phyloP scores from a whole-genome alignment of 2,113 vertebrate species.

The Guaruba guarouba region DNA sequence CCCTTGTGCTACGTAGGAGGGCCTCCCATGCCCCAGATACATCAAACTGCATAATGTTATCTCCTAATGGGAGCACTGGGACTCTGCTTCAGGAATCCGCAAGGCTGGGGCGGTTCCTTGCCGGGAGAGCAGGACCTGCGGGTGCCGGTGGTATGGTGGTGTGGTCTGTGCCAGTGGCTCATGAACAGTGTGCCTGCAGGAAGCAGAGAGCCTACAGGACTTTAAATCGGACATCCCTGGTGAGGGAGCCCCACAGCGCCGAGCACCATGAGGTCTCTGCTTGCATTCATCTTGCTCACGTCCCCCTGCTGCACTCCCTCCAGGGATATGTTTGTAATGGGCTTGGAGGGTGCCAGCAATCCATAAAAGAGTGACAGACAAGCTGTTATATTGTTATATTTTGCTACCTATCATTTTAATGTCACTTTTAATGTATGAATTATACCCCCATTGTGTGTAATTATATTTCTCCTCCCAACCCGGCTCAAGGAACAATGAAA shows the following conservation, averaged over 20 bases:
- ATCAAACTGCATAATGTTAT: conserved; percentile 27
- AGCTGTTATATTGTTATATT: conserved; percentile 48
- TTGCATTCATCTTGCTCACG: background rate
- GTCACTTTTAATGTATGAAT: conserved; percentile 58
- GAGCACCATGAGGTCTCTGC: background rate
- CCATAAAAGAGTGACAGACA: conserved; percentile 19
- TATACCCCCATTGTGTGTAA: conserved; percentile 64
- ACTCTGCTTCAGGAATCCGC: background rate
- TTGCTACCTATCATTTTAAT: conserved; percentile 56
- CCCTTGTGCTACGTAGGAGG: background rate
- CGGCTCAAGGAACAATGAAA: conserved; percentile 44
- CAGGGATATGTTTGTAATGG: background rate
- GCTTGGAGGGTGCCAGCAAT: conserved; percentile 42
- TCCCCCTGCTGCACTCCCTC: background rate
- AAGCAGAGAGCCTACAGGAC: background rate
- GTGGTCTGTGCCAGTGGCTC: background rate
- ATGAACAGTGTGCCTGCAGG: fast-evolving
- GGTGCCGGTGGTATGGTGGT: background rate
- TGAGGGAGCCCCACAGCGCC: background rate
- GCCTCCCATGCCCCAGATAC: conserved; percentile 39
- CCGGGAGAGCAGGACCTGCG: fast-evolving
- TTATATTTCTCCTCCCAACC: conserved; percentile 63
- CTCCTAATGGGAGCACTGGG: background rate
- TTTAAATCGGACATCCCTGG: background rate
- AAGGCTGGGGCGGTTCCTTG: fast-evolving